A percentile compares a stretch with the other conserved stretches of the same genome.
Evolutionary conservation across 2,113 vertebrate genomes (phyloP).

Genomic region (Picathartes gymnocephalus): DNA sequence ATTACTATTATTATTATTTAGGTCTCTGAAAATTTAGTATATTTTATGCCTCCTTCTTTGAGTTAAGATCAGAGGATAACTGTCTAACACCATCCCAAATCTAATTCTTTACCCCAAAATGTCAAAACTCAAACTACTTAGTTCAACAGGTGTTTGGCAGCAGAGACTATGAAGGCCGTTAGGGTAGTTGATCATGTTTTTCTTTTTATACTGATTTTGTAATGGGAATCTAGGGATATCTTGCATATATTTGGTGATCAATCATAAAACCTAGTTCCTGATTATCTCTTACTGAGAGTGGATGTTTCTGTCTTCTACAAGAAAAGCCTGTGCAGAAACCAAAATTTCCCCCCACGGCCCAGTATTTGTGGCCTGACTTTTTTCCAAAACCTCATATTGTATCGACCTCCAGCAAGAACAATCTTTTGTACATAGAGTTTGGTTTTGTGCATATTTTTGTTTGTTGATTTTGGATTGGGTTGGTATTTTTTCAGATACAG

Average conservation of each 20-base stretch:
- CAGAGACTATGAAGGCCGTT: fast-evolving
- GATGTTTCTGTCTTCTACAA: neutral
- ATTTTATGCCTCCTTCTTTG: neutral
- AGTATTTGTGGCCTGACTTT: neutral
- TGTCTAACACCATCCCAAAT: neutral
- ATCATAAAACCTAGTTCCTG: neutral
- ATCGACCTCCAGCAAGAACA: neutral
- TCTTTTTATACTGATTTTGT: neutral
- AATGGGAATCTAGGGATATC: neutral
- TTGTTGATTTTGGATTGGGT: neutral
- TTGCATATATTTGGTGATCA: neutral
- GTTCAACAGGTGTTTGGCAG: fast-evolving
- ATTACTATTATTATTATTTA: neutral
- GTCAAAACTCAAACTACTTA: neutral
- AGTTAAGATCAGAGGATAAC: neutral
- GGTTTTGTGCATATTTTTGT: neutral
- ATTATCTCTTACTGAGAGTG: neutral
- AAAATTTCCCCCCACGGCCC: fast-evolving
- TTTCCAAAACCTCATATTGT: neutral
- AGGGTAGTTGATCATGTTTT: neutral
- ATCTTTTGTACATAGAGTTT: fast-evolving
- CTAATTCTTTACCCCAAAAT: neutral
- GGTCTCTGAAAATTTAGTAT: neutral
- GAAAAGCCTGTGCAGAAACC: neutral
- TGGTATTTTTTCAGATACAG: neutral